Evolutionary conservation across 2,888 invertebrate genomes (phyloP).

Genomic region (Athripsodes cinereus): DNA sequence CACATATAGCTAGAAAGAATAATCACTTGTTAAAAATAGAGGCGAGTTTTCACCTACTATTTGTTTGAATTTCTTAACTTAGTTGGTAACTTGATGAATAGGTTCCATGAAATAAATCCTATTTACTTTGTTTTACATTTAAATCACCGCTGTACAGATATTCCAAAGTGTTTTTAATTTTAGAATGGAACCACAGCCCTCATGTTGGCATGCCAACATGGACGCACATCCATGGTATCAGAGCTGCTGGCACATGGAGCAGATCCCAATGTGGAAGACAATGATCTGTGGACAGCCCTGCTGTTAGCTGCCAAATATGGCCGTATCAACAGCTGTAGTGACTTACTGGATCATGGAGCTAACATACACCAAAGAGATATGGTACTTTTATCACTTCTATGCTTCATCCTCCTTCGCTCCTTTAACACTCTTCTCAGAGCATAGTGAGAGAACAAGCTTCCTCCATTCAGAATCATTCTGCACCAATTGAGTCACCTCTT

Average conservation of each 20-base stretch:
- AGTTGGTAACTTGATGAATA: too few relatives aligned
- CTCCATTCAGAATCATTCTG: too few relatives aligned
- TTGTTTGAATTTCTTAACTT: too few relatives aligned
- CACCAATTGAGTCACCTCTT: too few relatives aligned
- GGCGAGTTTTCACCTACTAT: too few relatives aligned
- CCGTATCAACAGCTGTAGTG: constrained; percentile 70
- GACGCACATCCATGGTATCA: constrained; percentile 75
- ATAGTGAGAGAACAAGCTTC: too few relatives aligned
- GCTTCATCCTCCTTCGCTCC: not conserved
- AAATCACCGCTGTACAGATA: too few relatives aligned
- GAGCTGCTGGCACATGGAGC: constrained; percentile 85
- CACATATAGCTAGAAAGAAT: too few relatives aligned
- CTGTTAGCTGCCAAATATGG: constrained; percentile 89
- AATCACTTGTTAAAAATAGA: too few relatives aligned
- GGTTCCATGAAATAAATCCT: too few relatives aligned
- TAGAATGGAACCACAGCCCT: constrained; percentile 92
- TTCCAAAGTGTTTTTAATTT: not conserved
- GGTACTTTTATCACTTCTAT: constrained; percentile 41
- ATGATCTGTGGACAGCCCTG: constrained; percentile 89
- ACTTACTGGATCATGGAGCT: constrained; percentile 79
- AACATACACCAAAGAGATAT: constrained; percentile 82
- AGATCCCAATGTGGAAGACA: constrained; percentile 86
- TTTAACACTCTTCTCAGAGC: too few relatives aligned
- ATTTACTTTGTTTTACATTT: too few relatives aligned
- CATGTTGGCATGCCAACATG: constrained; percentile 84